Conservation (phyloP, 2,797 vertebrate genomes). For the Tangara arthus region DNA sequence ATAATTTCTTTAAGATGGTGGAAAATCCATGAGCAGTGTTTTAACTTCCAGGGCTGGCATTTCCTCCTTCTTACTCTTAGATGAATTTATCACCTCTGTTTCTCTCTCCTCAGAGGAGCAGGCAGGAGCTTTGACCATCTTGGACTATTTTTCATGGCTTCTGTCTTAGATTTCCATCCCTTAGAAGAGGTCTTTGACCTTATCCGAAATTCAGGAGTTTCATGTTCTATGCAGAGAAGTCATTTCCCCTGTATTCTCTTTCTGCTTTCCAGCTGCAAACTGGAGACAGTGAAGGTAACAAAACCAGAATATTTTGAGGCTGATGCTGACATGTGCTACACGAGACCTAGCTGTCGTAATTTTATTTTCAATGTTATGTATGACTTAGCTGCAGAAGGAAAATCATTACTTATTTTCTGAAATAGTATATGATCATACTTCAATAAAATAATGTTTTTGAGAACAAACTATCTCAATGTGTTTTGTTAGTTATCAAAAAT, state of each 20-base stretch:
- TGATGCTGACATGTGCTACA: background rate
- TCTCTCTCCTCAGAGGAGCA: background rate
- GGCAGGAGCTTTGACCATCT: background rate
- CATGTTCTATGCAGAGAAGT: background rate
- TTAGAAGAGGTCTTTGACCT: background rate
- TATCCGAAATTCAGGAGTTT: background rate
- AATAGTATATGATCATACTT: background rate
- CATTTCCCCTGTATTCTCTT: background rate
- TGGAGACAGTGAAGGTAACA: background rate
- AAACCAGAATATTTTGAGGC: background rate
- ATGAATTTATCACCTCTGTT: background rate
- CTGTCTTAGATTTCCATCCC: background rate
- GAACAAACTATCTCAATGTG: background rate
- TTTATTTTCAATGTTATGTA: background rate
- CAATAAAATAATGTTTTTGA: background rate
- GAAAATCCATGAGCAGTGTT: background rate
- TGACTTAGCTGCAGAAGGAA: background rate
- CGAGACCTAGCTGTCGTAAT: background rate
- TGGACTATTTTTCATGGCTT: background rate
- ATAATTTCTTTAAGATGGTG: background rate
- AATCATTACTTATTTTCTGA: background rate
- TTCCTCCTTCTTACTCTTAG: background rate
- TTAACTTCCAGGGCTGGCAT: background rate
- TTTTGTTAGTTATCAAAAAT: background rate
- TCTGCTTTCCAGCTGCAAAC: conserved; percentile 1